phyloP scores from a whole-genome alignment of 37 sponge, comb jelly and placozoan species.

The Tethya wilhelma region DNA sequence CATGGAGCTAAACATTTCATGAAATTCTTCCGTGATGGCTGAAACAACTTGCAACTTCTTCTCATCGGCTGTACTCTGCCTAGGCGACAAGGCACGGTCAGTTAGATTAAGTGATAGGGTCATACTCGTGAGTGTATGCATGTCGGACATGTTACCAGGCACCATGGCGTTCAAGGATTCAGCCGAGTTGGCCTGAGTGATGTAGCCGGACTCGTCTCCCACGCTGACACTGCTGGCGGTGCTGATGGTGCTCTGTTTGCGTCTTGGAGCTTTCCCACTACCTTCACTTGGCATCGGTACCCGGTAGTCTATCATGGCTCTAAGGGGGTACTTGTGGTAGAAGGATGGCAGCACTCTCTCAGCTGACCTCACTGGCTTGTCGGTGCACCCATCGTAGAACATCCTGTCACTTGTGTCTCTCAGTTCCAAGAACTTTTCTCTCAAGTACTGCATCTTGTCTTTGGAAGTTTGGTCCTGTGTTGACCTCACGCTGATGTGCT shows the following conservation, averaged over 20 bases:
- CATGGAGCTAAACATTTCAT: neutral
- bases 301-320: conserved; percentile 13
- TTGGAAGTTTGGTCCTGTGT: neutral
- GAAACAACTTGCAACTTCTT: neutral
- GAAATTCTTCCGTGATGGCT: neutral
- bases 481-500: neutral
- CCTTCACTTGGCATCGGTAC: too few relatives aligned
- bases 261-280: neutral
- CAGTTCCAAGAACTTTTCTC: conserved; percentile 24
- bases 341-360: neutral
- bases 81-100: neutral
- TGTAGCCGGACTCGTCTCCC: conserved; percentile 36
- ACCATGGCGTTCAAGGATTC: neutral
- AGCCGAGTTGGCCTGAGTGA: conserved; percentile 12
- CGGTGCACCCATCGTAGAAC: neutral
- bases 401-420: conserved; percentile 9
- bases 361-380: neutral
- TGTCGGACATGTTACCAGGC: neutral
- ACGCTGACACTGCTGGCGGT: neutral
- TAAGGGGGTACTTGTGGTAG: conserved; percentile 38
- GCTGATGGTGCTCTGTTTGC: neutral
- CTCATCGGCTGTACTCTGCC: neutral
- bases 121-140: neutral
- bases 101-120: neutral
- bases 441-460: conserved; percentile 8